A percentile compares a stretch with the other conserved stretches of the same genome.
phyloP scores from a whole-genome alignment of 1,140 invertebrate species.

The Lepidurus apus region DNA sequence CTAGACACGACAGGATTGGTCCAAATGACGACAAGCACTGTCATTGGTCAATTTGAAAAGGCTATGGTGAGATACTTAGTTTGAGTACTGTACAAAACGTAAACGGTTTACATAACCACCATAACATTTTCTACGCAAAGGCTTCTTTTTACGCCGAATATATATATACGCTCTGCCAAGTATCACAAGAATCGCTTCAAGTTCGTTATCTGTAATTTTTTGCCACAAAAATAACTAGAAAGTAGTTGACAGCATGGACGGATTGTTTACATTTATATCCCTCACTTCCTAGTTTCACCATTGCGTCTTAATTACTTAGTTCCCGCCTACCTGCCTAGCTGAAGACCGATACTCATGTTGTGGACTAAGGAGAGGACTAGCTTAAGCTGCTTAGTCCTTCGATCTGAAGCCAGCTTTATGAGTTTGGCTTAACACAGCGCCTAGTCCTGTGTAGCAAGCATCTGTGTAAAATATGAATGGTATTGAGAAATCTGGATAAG shows the following conservation, averaged over 20 bases:
- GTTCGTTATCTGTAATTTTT: not conserved
- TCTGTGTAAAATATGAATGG: conserved; percentile 41
- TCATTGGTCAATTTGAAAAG: no score
- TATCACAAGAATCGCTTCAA: not conserved
- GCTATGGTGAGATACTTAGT: no score
- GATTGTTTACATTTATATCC: no score
- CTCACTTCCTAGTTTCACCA: not conserved
- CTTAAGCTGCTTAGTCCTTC: not conserved
- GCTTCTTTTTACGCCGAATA: no score
- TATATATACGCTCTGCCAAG: conserved; percentile 12
- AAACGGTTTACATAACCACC: no score
- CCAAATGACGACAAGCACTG: no score
- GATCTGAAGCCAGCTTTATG: not conserved
- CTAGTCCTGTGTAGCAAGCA: conserved; percentile 41
- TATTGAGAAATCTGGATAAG: conserved; percentile 24
- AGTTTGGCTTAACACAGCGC: conserved; percentile 42
- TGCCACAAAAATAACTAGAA: not conserved
- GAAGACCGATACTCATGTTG: not conserved
- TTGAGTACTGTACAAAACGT: no score
- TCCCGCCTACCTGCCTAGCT: no score
- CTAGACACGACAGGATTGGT: no score
- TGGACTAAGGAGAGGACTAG: not conserved
- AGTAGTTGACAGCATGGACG: not conserved
- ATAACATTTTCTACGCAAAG: no score
- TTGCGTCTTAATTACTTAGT: not conserved